Evolutionary conservation across 2,797 vertebrate species (phyloP).

Genomic region (Paedocypris micromegethes): DNA sequence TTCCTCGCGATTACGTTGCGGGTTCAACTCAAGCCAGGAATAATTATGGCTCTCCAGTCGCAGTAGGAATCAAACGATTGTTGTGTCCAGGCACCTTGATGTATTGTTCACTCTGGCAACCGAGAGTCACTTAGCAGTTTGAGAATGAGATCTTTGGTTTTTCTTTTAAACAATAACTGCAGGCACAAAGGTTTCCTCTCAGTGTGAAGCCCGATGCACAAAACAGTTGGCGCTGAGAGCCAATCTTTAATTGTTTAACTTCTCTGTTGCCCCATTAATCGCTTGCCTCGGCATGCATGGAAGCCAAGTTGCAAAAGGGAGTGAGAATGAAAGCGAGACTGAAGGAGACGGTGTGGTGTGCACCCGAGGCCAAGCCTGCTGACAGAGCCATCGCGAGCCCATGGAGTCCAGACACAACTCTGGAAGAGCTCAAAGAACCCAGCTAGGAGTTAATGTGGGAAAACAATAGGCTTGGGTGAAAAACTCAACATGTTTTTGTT

Average conservation of each 20-base stretch:
- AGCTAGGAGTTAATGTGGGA: constrained; percentile 75
- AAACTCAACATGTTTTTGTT: constrained; percentile 77
- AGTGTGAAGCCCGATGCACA: constrained; percentile 50
- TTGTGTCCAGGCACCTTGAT: constrained; percentile 31
- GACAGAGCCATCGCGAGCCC: constrained; percentile 68
- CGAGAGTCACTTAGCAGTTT: constrained; percentile 42
- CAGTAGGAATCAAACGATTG: constrained; percentile 27
- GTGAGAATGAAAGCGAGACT: constrained; percentile 62
- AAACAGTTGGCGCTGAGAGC: constrained; percentile 54
- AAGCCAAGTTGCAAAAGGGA: constrained; percentile 55
- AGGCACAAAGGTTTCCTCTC: constrained; percentile 51
- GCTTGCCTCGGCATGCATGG: constrained; percentile 56
- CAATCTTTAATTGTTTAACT: constrained; percentile 62
- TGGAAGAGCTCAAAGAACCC: constrained; percentile 72
- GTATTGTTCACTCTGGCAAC: constrained; percentile 32
- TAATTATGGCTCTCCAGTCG: constrained; percentile 20
- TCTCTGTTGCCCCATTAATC: constrained; percentile 59
- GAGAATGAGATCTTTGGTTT: constrained; percentile 48
- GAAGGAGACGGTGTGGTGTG: constrained; percentile 64
- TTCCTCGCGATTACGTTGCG: constrained; percentile 10
- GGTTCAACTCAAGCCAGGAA: constrained; percentile 4
- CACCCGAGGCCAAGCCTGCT: constrained; percentile 67
- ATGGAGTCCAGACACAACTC: constrained; percentile 71
- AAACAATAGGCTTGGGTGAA: constrained; percentile 74
- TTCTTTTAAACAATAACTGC: constrained; percentile 54